phyloP scores from a whole-genome alignment of 2,888 invertebrate species.

The Sturmia bella region DNA sequence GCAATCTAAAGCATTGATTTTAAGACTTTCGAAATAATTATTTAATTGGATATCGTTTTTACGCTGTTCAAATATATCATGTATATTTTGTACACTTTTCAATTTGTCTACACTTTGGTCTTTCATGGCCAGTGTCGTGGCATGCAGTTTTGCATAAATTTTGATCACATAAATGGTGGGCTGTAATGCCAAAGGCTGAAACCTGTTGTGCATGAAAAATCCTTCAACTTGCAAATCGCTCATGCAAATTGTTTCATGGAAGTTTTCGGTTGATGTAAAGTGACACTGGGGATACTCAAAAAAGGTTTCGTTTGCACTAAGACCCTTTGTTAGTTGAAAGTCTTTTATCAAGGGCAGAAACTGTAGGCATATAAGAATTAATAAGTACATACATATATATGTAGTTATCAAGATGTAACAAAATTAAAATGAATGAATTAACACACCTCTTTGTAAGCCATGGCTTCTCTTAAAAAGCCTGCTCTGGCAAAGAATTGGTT shows the following conservation, averaged over 20 bases:
- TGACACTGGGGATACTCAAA: constrained; percentile 74
- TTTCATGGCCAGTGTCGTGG: constrained; percentile 81
- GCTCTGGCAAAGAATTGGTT: constrained; percentile 77
- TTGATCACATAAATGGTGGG: constrained; percentile 80
- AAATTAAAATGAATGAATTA: too few relatives aligned
- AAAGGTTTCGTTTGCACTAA: constrained; percentile 72
- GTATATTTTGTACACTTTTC: constrained; percentile 70
- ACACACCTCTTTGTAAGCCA: constrained; percentile 76
- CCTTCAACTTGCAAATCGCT: constrained; percentile 82
- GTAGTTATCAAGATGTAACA: too few relatives aligned
- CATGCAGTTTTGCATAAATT: constrained; percentile 82
- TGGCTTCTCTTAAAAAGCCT: constrained; percentile 76
- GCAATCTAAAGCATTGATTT: constrained; percentile 72
- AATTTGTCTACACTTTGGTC: constrained; percentile 74
- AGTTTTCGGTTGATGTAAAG: constrained; percentile 75
- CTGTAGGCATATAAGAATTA: constrained; percentile 50
- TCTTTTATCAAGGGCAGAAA: constrained; percentile 74
- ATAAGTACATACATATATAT: too few relatives aligned
- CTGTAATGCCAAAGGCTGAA: constrained; percentile 78
- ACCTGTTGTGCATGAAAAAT: constrained; percentile 82
- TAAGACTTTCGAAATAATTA: constrained; percentile 74
- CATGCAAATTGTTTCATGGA: constrained; percentile 82
- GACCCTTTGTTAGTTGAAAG: constrained; percentile 75
- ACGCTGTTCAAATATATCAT: constrained; percentile 75
- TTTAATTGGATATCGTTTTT: constrained; percentile 72